These are phyloP conservation scores for Megaustenia siamemsis DNA, from an alignment of 2,888 invertebrate genomes.

Conservation along the genomic window DNA sequence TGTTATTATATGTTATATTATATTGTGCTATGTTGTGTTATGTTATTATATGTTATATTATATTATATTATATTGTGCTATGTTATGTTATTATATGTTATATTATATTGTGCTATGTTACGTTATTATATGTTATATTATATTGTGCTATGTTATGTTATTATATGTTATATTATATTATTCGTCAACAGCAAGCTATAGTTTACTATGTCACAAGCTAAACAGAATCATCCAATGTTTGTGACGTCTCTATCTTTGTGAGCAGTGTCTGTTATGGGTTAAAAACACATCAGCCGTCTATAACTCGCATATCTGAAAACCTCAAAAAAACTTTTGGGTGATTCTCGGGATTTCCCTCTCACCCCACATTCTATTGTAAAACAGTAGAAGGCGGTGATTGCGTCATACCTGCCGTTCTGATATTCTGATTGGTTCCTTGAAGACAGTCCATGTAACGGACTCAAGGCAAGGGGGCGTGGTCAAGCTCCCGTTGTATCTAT, in stretches of 20 bases:
- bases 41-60: neutral
- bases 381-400: no score
- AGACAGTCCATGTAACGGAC: conserved; percentile 75
- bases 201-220: no score
- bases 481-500: conserved; percentile 73
- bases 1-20: neutral
- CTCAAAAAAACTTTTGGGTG: no score
- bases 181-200: neutral
- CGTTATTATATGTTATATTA: neutral
- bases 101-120: neutral
- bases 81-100: neutral
- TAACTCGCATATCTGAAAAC: no score
- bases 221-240: no score
- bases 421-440: conserved; percentile 67
- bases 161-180: neutral
- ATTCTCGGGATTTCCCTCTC: no score
- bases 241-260: no score
- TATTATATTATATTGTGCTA: neutral
- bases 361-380: no score
- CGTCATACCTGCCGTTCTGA: conserved; percentile 70
- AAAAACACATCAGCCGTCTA: no score
- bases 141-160: neutral
- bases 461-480: conserved; percentile 76
- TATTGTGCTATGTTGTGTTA: neutral
- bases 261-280: no score